Conservation (phyloP, 2,888 invertebrate genomes). For the Copidosoma aretas region DNA sequence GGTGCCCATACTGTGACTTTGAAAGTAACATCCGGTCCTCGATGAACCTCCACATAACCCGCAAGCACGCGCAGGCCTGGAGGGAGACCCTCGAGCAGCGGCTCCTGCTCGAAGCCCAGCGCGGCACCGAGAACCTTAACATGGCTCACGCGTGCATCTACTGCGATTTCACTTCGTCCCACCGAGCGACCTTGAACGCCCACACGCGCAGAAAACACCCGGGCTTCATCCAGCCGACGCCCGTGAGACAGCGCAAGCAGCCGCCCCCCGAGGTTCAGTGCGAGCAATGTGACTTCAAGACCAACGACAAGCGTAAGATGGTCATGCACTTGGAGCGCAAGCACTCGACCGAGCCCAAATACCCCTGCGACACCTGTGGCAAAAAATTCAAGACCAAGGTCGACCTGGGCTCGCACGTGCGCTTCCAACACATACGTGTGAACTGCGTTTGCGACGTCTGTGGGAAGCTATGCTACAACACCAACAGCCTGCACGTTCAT, state of each 20-base stretch:
- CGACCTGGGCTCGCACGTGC: constrained; percentile 58
- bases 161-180: constrained; percentile 42
- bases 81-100: not conserved
- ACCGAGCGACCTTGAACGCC: constrained; percentile 39
- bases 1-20: constrained; percentile 30
- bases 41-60: constrained; percentile 18
- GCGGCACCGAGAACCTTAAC: not conserved
- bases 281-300: constrained; percentile 26
- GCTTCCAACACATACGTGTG: constrained; percentile 59
- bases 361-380: constrained; percentile 46
- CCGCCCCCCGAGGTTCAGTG: constrained; percentile 28
- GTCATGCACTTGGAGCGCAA: constrained; percentile 45
- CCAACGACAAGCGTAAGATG: constrained; percentile 30
- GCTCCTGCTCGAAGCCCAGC: not conserved
- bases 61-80: constrained; percentile 16
- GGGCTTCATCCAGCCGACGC: not conserved
- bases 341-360: constrained; percentile 44
- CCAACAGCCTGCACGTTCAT: constrained; percentile 59
- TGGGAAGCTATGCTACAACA: constrained; percentile 56
- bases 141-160: constrained; percentile 4
- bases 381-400: constrained; percentile 59
- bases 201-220: constrained; percentile 42
- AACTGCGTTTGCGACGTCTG: constrained; percentile 59
- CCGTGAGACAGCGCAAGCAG: not conserved
- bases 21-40: not conserved